Base-by-base conservation (phyloP, 1,140 invertebrate genomes). In the Drosophila guanche region DNA sequence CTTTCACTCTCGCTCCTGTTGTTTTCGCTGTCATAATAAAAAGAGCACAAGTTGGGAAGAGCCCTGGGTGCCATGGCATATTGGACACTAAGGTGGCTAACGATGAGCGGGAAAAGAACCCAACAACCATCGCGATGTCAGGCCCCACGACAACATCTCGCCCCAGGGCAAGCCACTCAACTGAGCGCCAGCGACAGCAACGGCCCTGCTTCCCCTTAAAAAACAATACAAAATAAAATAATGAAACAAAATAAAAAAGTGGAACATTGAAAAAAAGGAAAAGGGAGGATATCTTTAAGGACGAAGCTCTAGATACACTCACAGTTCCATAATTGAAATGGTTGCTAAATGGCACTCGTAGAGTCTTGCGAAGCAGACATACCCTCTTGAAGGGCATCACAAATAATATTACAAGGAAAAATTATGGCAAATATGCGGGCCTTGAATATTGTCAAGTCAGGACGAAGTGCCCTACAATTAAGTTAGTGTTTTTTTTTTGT, bases 1-100 rank as follows among this genome's bases (percentile, higher is more conserved):
- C 25, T 37, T 22, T 63, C 16, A 7, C 40, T 14, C 66, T 52
- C 43, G 58, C 65, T 61, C 50, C 40, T 20, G 47, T 67, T 52
- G 56, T 55, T 73, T 71, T 47, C 47, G 65, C 79, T 84, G 79
- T 84, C 79, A 83, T 79, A 83, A 83, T 83, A 83, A 83, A 83
- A 75, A 73, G 57, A 61, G 40, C 66, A 71, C 41, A 59, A 48
- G 45, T 25, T 27, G 48, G 52, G 27, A 54, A 60, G 16, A 43
- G 60, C 71, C 70, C 41, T 43, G 60, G 68, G 59, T 62, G 70
- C 52, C 40, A 51, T 56, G 57, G 70, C 46, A 63, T 57, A 68
- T 58, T 61, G 68, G 67, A 72, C 67, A 61, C 56, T 42, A 42
- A 72, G 69, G 75, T 47, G 67, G 67, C 80, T 85, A 83, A 83